Percentiles rank a stretch among this genome's conserved stretches.
These are phyloP conservation scores for Morus bassanus DNA, from an alignment of 2,797 vertebrate species.

Conservation along the genomic window DNA sequence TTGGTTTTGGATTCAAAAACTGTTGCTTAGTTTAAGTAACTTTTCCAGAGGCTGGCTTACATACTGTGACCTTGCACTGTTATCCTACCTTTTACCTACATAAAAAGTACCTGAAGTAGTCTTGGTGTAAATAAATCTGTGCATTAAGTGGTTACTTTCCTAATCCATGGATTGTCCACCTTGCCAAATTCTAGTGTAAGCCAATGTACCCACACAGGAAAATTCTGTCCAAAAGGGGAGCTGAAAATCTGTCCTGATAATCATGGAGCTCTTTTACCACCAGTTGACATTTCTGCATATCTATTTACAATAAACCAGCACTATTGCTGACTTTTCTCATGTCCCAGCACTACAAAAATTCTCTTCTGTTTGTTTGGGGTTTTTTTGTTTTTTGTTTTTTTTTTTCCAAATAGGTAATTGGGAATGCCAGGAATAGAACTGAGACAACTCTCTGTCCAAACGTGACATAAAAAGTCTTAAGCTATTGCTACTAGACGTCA, in stretches of 20 bases:
- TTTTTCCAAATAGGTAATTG: neutral
- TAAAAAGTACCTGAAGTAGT: neutral
- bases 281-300: neutral
- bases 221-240: neutral
- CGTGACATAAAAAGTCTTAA: neutral
- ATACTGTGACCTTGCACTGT: neutral
- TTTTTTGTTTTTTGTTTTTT: too few species aligned
- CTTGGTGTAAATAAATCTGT: neutral
- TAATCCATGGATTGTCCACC: neutral
- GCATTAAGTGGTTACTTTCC: neutral
- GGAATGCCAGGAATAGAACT: neutral
- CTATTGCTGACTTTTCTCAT: neutral
- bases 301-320: neutral
- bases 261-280: neutral
- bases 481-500: neutral
- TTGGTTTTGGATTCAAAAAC: neutral
- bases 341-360: neutral
- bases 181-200: accelerated
- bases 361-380: too few species aligned
- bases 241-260: neutral
- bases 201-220: neutral
- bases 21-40: neutral
- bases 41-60: neutral
- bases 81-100: neutral
- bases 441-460: neutral